These are phyloP conservation scores for Brienomyrus longianalis DNA, from an alignment of 2,113 vertebrate species.

Conservation along the genomic window DNA sequence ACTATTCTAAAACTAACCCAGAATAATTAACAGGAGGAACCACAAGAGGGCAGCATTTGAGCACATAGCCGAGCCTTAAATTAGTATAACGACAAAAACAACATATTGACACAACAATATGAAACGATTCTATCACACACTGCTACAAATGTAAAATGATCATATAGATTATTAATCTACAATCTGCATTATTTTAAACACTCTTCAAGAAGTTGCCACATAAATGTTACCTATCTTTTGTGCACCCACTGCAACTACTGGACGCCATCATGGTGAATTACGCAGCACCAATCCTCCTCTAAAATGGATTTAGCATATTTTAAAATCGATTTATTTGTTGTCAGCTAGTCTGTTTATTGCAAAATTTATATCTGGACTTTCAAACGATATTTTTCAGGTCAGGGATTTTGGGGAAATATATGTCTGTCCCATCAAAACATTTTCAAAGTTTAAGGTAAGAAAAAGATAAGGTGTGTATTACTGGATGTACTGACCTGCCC, in stretches of 20 bases:
- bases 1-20: neutral
- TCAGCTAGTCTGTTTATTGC: neutral
- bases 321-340: neutral
- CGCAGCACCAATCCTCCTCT: neutral
- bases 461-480: neutral
- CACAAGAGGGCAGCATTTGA: constrained; percentile 8
- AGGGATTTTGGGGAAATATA: neutral
- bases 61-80: neutral
- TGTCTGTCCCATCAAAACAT: neutral
- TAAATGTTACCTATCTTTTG: neutral
- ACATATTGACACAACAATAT: neutral
- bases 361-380: neutral
- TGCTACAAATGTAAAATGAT: neutral
- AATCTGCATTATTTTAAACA: neutral
- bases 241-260: neutral
- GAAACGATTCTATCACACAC: neutral
- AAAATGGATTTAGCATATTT: neutral
- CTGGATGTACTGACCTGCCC: neutral
- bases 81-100: neutral
- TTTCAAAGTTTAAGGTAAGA: neutral
- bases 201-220: neutral
- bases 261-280: neutral
- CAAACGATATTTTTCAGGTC: neutral
- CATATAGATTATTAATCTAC: neutral
- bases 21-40: neutral